These are phyloP conservation scores for Leptodirus hochenwartii DNA, from an alignment of 2,888 invertebrate species.

Conservation along the genomic window DNA sequence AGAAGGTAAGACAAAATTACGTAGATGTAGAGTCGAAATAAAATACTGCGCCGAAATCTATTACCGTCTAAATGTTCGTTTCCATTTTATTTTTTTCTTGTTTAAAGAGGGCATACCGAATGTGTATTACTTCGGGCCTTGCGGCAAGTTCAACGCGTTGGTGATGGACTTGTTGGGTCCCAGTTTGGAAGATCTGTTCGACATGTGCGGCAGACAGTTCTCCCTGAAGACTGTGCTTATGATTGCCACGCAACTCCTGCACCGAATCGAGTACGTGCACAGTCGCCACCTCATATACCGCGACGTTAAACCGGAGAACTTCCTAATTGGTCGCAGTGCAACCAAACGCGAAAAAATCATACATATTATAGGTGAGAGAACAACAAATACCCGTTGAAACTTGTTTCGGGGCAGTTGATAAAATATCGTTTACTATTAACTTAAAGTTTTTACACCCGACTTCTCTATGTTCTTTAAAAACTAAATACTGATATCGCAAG, in stretches of 20 bases:
- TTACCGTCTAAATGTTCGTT: too few species aligned
- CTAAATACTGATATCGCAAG: neutral
- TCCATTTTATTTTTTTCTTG: too few species aligned
- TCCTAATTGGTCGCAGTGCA: conserved; percentile 94
- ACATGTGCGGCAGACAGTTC: conserved; percentile 51
- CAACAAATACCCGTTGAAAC: conserved; percentile 9
- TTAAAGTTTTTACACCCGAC: neutral
- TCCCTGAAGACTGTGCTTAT: conserved; percentile 52
- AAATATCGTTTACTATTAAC: neutral
- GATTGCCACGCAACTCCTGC: conserved; percentile 55
- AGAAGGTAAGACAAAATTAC: too few species aligned
- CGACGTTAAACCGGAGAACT: conserved; percentile 99
- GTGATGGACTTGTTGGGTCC: conserved; percentile 57
- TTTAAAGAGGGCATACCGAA: conserved; percentile 47
- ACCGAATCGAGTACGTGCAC: conserved; percentile 99
- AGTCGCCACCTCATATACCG: conserved; percentile 97
- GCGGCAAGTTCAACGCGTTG: conserved; percentile 56
- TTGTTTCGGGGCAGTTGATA: too few species aligned
- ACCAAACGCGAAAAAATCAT: conserved; percentile 97
- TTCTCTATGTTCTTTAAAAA: neutral
- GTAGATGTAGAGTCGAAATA: too few species aligned
- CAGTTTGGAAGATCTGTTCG: conserved; percentile 55
- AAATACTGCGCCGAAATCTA: too few species aligned
- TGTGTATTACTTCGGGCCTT: conserved; percentile 57
- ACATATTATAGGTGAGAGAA: conserved; percentile 82